Conservation (phyloP, 1,140 invertebrate genomes). For the Drosophila sp. region DNA sequence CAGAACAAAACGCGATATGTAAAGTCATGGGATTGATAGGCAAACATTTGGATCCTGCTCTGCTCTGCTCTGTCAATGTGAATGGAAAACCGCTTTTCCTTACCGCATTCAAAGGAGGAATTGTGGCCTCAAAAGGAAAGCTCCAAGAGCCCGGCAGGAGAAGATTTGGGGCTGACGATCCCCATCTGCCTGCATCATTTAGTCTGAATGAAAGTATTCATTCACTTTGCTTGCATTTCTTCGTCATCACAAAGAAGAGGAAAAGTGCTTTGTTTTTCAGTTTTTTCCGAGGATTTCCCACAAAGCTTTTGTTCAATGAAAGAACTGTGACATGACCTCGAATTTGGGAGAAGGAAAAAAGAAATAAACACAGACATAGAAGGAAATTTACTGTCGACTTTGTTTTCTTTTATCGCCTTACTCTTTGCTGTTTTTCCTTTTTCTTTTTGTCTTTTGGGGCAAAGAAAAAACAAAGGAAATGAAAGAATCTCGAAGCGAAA, state of each 20-base stretch:
- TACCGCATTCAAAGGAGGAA: conserved; percentile 7
- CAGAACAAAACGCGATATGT: conserved; percentile 10
- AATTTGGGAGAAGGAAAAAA: neutral
- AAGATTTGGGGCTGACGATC: neutral
- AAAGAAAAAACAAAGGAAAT: conserved; percentile 7
- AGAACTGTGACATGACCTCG: conserved; percentile 51
- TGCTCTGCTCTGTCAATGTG: conserved; percentile 24
- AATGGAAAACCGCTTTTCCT: conserved; percentile 30
- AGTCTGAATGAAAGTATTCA: conserved; percentile 15
- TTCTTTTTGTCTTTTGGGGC: conserved; percentile 6
- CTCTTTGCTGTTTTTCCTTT: conserved; percentile 25
- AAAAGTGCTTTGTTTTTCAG: conserved; percentile 16
- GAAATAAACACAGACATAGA: conserved; percentile 12
- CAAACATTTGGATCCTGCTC: neutral
- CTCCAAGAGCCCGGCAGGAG: neutral
- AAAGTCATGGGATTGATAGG: conserved; percentile 47
- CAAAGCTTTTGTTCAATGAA: conserved; percentile 10
- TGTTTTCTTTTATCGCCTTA: conserved; percentile 47
- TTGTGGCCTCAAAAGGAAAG: conserved; percentile 25
- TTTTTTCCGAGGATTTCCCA: conserved; percentile 3
- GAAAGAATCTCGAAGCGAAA: neutral
- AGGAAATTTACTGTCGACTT: conserved; percentile 31
- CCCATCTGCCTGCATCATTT: neutral
- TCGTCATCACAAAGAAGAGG: conserved; percentile 46
- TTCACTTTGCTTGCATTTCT: conserved; percentile 50